Percentiles rank a stretch among this genome's conserved stretches.
These are phyloP conservation scores for Patella depressa DNA, from an alignment of 2,888 invertebrate genomes.

Conservation along the genomic window DNA sequence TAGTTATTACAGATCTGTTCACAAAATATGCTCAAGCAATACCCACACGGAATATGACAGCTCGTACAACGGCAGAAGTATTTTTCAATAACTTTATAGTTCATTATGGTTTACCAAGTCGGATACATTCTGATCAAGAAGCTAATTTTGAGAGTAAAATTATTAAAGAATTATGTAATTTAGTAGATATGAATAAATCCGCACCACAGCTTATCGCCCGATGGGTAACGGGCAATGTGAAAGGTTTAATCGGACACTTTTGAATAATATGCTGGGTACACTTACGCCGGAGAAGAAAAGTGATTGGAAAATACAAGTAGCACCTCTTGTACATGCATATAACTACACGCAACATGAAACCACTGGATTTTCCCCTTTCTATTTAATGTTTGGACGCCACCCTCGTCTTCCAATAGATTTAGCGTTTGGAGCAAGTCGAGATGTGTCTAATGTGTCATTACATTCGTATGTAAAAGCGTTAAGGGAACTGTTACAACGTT, in stretches of 20 bases:
- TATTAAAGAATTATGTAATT: too few relatives aligned
- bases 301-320: background rate
- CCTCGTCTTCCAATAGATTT: background rate
- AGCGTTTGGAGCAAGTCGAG: background rate
- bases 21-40: too few relatives aligned
- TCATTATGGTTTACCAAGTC: too few relatives aligned
- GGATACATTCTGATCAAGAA: too few relatives aligned
- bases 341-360: background rate
- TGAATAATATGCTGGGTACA: background rate
- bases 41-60: too few relatives aligned
- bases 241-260: constrained; percentile 1
- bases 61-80: background rate
- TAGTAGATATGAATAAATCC: background rate
- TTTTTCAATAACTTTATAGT: too few relatives aligned
- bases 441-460: too few relatives aligned
- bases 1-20: too few relatives aligned
- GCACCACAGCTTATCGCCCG: background rate
- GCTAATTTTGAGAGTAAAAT: too few relatives aligned
- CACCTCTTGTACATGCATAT: background rate
- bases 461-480: too few relatives aligned
- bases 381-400: constrained; percentile 3
- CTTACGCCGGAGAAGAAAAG: background rate
- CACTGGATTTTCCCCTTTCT: constrained; percentile 1
- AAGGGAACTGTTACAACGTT: too few relatives aligned
- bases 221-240: constrained; percentile 6